A percentile compares a stretch with the other conserved stretches of the same genome.
Conservation (phyloP, 2,113 vertebrate species). For the Salvelinus fontinalis region DNA sequence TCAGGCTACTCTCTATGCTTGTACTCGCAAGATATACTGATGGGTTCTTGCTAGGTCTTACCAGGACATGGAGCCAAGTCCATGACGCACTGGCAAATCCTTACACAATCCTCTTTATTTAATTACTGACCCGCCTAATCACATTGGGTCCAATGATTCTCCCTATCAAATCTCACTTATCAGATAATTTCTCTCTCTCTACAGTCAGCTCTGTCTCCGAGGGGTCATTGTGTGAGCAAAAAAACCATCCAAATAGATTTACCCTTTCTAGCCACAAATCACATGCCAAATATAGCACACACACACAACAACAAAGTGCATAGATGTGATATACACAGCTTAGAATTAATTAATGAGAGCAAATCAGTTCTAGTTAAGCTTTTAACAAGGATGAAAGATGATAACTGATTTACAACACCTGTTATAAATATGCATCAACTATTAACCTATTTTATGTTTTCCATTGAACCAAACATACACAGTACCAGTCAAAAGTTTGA, state of each 20-base stretch:
- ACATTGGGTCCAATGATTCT: slow-evolving; percentile 47
- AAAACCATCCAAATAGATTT: background rate
- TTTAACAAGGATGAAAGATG: too few relatives aligned
- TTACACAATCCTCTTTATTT: slow-evolving; percentile 38
- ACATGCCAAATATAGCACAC: background rate
- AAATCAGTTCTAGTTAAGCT: too few relatives aligned
- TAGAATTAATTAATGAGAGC: too few relatives aligned
- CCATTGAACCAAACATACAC: too few relatives aligned
- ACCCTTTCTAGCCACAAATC: background rate
- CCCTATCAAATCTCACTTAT: slow-evolving; percentile 50
- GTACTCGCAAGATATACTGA: slow-evolving; percentile 23
- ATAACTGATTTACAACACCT: too few relatives aligned
- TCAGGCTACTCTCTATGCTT: background rate
- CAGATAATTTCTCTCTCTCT: slow-evolving; percentile 23
- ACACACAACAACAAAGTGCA: too few relatives aligned
- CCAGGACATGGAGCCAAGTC: slow-evolving; percentile 46
- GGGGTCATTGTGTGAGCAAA: background rate
- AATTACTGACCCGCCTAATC: slow-evolving; percentile 47
- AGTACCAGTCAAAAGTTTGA: too few relatives aligned
- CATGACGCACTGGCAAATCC: slow-evolving; percentile 40
- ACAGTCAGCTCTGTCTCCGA: background rate
- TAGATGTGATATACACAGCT: too few relatives aligned
- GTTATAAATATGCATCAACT: too few relatives aligned
- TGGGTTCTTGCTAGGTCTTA: slow-evolving; percentile 25
- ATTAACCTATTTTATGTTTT: too few relatives aligned